These are phyloP conservation scores for Synodontis membranacea DNA, from an alignment of 2,113 vertebrate species.

Conservation along the genomic window DNA sequence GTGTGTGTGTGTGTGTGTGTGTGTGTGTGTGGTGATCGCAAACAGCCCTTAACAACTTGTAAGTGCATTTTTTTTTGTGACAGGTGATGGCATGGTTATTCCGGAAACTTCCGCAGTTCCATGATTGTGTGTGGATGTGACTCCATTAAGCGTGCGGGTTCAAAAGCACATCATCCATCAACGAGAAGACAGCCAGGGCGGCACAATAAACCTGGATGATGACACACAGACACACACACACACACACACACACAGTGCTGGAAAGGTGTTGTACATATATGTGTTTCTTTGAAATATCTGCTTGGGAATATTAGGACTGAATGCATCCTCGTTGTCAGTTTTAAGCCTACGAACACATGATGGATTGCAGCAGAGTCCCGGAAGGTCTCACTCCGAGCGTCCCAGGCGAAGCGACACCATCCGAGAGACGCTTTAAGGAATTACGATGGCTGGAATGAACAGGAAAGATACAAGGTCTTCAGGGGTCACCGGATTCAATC, in stretches of 20 bases:
- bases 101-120: slow-evolving; percentile 1
- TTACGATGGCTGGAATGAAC: slow-evolving; percentile 61
- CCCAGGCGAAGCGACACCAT: slow-evolving; percentile 5
- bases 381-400: slow-evolving; percentile 54
- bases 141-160: slow-evolving; percentile 53
- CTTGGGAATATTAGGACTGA: not conserved
- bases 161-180: slow-evolving; percentile 79
- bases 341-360: slow-evolving; percentile 57
- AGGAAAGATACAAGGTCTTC: slow-evolving; percentile 61
- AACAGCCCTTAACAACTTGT: not conserved
- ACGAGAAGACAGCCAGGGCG: slow-evolving; percentile 68
- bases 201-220: slow-evolving; percentile 78
- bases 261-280: not conserved
- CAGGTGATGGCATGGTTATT: slow-evolving; percentile 18
- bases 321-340: not conserved
- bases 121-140: slow-evolving; percentile 38
- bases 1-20: not conserved
- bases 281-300: not conserved
- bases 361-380: slow-evolving; percentile 69
- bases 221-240: slow-evolving; percentile 30
- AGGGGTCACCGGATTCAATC: slow-evolving; percentile 75
- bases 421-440: slow-evolving; percentile 64
- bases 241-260: slow-evolving; percentile 11
- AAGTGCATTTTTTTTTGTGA: slow-evolving; percentile 20
- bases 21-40: not conserved